phyloP scores from a whole-genome alignment of 2,888 invertebrate genomes.

The Eupithecia inturbata region DNA sequence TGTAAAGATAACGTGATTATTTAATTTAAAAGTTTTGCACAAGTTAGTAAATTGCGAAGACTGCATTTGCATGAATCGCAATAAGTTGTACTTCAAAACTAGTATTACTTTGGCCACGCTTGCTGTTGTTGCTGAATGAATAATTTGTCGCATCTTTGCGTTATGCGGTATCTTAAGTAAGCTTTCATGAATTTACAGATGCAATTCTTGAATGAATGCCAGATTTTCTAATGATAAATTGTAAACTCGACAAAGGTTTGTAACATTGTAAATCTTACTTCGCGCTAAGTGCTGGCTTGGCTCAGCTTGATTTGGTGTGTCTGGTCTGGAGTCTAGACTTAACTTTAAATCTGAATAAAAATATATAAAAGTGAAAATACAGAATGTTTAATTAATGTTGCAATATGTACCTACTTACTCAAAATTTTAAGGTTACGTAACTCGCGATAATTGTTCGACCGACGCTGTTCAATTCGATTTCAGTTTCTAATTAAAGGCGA shows the following conservation, averaged over 20 bases:
- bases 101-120: slow-evolving; percentile 25
- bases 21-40: slow-evolving; percentile 16
- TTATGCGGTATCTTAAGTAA: slow-evolving; percentile 32
- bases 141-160: slow-evolving; percentile 33
- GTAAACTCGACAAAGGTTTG: background rate
- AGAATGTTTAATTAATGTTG: background rate
- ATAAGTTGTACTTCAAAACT: slow-evolving; percentile 31
- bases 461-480: slow-evolving; percentile 1
- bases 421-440: slow-evolving; percentile 6
- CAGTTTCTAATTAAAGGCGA: background rate
- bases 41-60: slow-evolving; percentile 30
- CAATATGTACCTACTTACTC: slow-evolving; percentile 3
- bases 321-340: background rate
- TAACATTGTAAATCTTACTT: slow-evolving; percentile 15
- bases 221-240: slow-evolving; percentile 23
- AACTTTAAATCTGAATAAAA: background rate
- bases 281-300: background rate
- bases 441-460: background rate
- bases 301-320: background rate
- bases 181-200: slow-evolving; percentile 24
- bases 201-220: slow-evolving; percentile 31
- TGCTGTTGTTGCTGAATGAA: slow-evolving; percentile 18
- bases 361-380: background rate
- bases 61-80: slow-evolving; percentile 30
- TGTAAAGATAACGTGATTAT: background rate